These are phyloP conservation scores for Epinotia bilunana DNA, from an alignment of 2,888 invertebrate species.

Conservation along the genomic window DNA sequence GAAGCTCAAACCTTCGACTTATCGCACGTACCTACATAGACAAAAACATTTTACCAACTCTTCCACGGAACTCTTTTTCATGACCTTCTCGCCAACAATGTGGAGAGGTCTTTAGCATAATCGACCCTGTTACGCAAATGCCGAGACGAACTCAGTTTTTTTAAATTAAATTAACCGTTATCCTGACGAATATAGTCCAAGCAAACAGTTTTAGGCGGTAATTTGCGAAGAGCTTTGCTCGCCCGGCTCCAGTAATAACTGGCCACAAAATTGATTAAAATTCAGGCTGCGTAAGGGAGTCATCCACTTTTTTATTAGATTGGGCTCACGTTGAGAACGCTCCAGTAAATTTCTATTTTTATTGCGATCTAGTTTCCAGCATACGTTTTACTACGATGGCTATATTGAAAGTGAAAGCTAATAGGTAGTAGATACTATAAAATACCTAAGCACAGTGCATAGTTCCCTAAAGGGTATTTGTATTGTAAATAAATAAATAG, in stretches of 20 bases:
- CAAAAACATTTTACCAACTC: not conserved
- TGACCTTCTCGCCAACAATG: conserved; percentile 2
- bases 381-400: conserved; percentile 5
- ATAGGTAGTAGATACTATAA: not conserved
- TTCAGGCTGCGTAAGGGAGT: conserved; percentile 73
- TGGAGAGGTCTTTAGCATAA: conserved; percentile 50
- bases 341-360: conserved; percentile 59
- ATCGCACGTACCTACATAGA: too few relatives aligned
- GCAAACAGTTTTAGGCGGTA: conserved; percentile 70
- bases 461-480: too few relatives aligned
- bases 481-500: too few relatives aligned
- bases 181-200: conserved; percentile 66
- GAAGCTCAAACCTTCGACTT: too few relatives aligned
- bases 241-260: conserved; percentile 65
- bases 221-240: conserved; percentile 69
- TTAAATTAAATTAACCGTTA: conserved; percentile 63
- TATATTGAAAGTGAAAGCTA: conserved; percentile 1
- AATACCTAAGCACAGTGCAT: too few relatives aligned
- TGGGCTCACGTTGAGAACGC: conserved; percentile 60
- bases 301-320: conserved; percentile 75
- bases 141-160: conserved; percentile 52
- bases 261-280: conserved; percentile 82
- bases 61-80: conserved; percentile 19
- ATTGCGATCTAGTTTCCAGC: conserved; percentile 43
- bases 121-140: conserved; percentile 62